phyloP scores from a whole-genome alignment of 2,888 invertebrate genomes.

The Dynastes grantii region DNA sequence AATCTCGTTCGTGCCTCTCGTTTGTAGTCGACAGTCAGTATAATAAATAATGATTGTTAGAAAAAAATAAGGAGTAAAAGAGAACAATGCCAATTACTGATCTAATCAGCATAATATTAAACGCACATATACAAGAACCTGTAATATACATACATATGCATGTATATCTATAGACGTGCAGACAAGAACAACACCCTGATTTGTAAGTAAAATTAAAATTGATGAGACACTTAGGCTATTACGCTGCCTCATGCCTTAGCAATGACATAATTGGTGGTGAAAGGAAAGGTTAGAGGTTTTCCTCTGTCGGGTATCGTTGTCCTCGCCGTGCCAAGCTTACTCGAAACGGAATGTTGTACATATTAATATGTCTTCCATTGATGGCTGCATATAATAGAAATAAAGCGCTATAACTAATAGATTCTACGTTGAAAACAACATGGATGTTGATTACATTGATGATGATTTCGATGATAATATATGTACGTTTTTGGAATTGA shows the following conservation, averaged over 20 bases:
- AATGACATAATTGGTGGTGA: constrained; percentile 46
- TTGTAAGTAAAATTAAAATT: constrained; percentile 38
- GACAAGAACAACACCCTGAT: constrained; percentile 23
- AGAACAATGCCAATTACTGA: constrained; percentile 9
- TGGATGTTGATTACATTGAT: not conserved
- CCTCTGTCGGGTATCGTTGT: not conserved
- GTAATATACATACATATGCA: not conserved
- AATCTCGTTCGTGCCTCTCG: too few species aligned
- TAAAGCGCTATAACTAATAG: not conserved
- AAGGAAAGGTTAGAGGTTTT: constrained; percentile 47
- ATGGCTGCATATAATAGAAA: not conserved
- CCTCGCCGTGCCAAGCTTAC: not conserved
- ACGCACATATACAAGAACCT: not conserved
- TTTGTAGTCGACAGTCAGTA: too few species aligned
- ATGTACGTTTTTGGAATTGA: too few species aligned
- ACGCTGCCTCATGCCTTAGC: constrained; percentile 26
- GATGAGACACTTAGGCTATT: constrained; percentile 33
- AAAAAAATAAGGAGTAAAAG: not conserved
- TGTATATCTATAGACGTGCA: not conserved
- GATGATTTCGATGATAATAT: not conserved
- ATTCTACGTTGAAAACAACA: not conserved
- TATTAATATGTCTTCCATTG: constrained; percentile 20
- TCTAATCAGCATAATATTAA: constrained; percentile 9
- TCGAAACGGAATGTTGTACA: constrained; percentile 1
- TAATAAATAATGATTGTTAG: too few species aligned